Percentiles rank a stretch among this genome's conserved stretches.
phyloP scores from a whole-genome alignment of 2,888 invertebrate genomes.

The Phalangium opilio region DNA sequence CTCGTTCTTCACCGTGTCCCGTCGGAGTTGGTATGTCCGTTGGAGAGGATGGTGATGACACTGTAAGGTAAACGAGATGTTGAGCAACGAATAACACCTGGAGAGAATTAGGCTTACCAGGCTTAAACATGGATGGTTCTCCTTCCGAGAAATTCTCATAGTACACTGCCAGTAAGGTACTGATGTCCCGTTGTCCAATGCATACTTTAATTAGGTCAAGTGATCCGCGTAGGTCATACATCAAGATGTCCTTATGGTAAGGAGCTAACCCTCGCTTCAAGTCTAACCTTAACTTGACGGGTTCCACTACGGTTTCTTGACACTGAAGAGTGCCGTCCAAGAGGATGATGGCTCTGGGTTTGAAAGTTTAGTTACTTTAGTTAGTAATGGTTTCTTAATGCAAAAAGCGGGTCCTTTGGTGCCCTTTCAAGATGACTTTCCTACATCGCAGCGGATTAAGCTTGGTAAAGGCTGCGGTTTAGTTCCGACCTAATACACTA shows the following conservation, averaged over 20 bases:
- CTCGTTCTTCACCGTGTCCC: constrained; percentile 4
- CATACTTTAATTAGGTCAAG: constrained; percentile 45
- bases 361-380: too few relatives aligned
- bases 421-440: too few relatives aligned
- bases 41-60: constrained; percentile 13
- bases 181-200: constrained; percentile 56
- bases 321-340: constrained; percentile 54
- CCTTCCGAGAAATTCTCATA: constrained; percentile 26
- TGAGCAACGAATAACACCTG: not conserved
- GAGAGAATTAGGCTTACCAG: constrained; percentile 14
- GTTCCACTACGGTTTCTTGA: constrained; percentile 58
- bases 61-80: constrained; percentile 1
- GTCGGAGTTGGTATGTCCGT: constrained; percentile 16
- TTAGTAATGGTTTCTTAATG: too few relatives aligned
- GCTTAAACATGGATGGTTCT: constrained; percentile 10
- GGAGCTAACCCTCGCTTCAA: constrained; percentile 47
- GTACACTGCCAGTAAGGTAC: constrained; percentile 53
- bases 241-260: constrained; percentile 31
- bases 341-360: constrained; percentile 28
- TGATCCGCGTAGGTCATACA: constrained; percentile 47
- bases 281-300: constrained; percentile 52
- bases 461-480: too few relatives aligned
- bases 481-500: too few relatives aligned
- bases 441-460: too few relatives aligned
- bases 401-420: too few relatives aligned